Evolutionary conservation across 2,797 vertebrate genomes (phyloP), one percentile per base, ranked within the genome.

Genomic region (Buceros bicornis): DNA sequence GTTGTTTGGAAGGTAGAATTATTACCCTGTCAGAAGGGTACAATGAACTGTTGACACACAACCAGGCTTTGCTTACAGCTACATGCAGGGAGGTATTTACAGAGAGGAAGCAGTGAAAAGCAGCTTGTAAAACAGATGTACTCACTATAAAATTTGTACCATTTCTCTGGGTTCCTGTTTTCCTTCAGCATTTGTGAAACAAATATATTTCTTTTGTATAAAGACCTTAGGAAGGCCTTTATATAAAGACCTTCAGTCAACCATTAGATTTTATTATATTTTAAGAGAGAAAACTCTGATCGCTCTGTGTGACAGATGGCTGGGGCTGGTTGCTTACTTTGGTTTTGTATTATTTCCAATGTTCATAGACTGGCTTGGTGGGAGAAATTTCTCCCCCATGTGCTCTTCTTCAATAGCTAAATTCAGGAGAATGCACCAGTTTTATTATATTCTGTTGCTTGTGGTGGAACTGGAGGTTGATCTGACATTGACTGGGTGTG

Each of bases 1-100:
- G 28, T 85, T 89, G 33, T 82, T 93, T 83, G 69, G 65, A 87
- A 65, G 47, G 33, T 56, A 71, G 64, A 95, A 82, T 77, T 92
- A 82, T 70, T 92, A 53, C 35, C 11, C 35, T 95, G 71, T 91
- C 56, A 72, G 80, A 90, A 54, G 24, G 31, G 31, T 82, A 61
- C 61, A 91, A 76, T 82, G 66, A 73, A 70, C 57, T 76, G 22
- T 81, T 92, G 79, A 89, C 85, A 88, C 16, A 31, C 19, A 83
- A 6, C 40, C 10, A 19, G 5, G 3, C 53, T 90, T 90, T 86
- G 54, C 76, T 90, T 91, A 74, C 35, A 91, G 54, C 67, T 61
- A 45, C 1, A 0, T 87, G 26, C 42, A 48, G 26, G 16, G 31
- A 78, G 31, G 20, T 93, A 16, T 92, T 90, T 90, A 92, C 37